Base-by-base conservation (phyloP, 2,113 vertebrate genomes). In the Ifrita kowaldi region DNA sequence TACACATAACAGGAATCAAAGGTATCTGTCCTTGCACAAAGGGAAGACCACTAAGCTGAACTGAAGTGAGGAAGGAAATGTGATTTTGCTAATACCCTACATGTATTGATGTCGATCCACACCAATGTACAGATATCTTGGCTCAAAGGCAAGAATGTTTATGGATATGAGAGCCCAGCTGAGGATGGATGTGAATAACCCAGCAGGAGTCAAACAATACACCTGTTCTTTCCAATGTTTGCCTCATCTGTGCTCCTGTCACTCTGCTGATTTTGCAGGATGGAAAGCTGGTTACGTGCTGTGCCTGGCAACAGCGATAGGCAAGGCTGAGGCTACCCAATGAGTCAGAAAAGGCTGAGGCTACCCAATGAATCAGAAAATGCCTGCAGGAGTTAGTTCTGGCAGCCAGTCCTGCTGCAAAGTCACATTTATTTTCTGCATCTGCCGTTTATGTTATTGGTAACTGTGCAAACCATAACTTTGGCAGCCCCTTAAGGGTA, bases 51-150 rank as follows among this genome's bases (percentile, higher is more conserved):
- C 53, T 64, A 69, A 81, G 10, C 12, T 11, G 4, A 64, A n/a
- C 5, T 56, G 68, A 91, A 64, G 32, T 0, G 6, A 74, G 17
- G n/a, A 89, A 44, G 2, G 5, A 33, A 67, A 84, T 33, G 20
- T 14, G 28, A 13, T 84, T 91, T 89, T 78, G n/a, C 50, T 62
- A 19, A 65, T 32, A 53, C 16, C 3, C 18, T 73, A 49, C 55
- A 65, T 6, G 6, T 41, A 30, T 1, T 53, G 7, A 52, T 49
- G 41, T 35, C 0, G 0, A 7, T 67, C 39, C 46, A 21, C 21
- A 67, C 22, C 35, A 46, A 28, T 3, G 18, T 53, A 49, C 10
- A 41, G 35, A 35, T n/a, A 41, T 84, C 56, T 67, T 63, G 47
- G 32, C 56, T 82, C 39, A 67, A 60, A 89, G 50, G 18, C 16